Base-by-base conservation (phyloP, 2,888 invertebrate genomes). In the Cheiracanthium punctorium region DNA sequence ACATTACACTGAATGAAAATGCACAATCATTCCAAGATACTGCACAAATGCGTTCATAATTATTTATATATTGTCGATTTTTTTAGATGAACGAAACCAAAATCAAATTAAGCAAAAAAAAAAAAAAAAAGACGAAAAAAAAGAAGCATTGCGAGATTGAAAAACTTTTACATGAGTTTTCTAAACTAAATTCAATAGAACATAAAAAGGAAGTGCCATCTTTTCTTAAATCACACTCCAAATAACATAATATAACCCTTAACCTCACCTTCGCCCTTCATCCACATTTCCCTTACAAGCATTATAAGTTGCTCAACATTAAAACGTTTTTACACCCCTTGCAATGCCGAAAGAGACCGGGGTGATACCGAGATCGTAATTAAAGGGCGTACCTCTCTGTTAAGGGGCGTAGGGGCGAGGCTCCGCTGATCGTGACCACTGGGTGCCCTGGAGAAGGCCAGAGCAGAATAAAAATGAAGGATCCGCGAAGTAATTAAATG, bases 321-420 rank as follows among this genome's bases (percentile, higher is more conserved):
- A 20, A 24, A 58, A 2, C 58, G 58, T 30, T 70, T n/a, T 69
- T 75, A 75, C 75, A 82, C 70, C 75, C 74, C 75, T 41, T 30
- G 28, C 28, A 70, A 48, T 48, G 48, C 7, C 24, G 12, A 29
- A 30, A 58, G 43, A 71, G 52, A 76, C 58, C 76, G 41, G 29
- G 37, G 71, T 43, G 2, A 41, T 30, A 37, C 48, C 33, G 43
- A 29, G 75, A 58, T 69, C 29, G 30, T 82, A 82, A 82, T 82
- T 82, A 76, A 76, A 82, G 82, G 82, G 82, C 82, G 82, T 82
- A 41, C 41, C 71, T 58, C 70, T 37, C 72, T 64, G 65, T 76
- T 65, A 30, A 20, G 64, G 75, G 76, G 64, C 71, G 71, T 82
- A 67, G 74, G 69, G 81, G 81, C 65, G 67, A 74, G 81, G 81